Conservation (phyloP, 2,113 vertebrate genomes). For the Cnemophilus loriae region DNA sequence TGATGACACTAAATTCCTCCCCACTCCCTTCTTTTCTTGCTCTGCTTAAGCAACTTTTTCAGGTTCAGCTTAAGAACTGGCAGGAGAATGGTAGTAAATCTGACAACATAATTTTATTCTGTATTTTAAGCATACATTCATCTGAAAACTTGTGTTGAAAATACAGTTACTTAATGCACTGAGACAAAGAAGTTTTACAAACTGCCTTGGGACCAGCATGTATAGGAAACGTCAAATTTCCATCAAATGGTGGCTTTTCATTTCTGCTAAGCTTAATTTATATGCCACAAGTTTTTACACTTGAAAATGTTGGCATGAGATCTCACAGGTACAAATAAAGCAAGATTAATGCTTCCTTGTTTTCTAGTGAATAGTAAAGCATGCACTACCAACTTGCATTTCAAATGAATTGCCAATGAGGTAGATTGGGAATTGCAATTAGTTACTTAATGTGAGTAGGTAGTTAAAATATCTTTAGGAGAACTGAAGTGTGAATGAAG, state of each 20-base stretch:
- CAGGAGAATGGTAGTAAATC: background rate
- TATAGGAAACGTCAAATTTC: background rate
- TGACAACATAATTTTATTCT: background rate
- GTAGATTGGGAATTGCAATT: slow-evolving; percentile 39
- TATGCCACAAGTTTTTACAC: slow-evolving; percentile 22
- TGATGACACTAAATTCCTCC: background rate
- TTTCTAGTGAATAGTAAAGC: slow-evolving; percentile 24
- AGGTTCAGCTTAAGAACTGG: background rate
- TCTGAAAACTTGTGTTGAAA: background rate
- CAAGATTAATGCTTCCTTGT: slow-evolving; percentile 57
- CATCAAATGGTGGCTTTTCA: background rate
- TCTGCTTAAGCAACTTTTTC: background rate
- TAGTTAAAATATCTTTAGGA: slow-evolving; percentile 36
- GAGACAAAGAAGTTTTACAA: background rate
- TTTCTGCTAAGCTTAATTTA: slow-evolving; percentile 37
- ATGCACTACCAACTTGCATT: background rate
- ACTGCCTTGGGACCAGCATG: background rate
- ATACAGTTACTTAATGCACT: background rate
- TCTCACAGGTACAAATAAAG: slow-evolving; percentile 58
- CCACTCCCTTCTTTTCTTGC: background rate
- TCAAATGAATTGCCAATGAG: slow-evolving; percentile 47
- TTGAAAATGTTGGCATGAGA: slow-evolving; percentile 44
- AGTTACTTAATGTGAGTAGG: slow-evolving; percentile 41
- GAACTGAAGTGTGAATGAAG: slow-evolving; percentile 41
- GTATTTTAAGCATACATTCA: background rate